phyloP scores from a whole-genome alignment of 2,797 vertebrate genomes.

The Peromyscus nudipes region DNA sequence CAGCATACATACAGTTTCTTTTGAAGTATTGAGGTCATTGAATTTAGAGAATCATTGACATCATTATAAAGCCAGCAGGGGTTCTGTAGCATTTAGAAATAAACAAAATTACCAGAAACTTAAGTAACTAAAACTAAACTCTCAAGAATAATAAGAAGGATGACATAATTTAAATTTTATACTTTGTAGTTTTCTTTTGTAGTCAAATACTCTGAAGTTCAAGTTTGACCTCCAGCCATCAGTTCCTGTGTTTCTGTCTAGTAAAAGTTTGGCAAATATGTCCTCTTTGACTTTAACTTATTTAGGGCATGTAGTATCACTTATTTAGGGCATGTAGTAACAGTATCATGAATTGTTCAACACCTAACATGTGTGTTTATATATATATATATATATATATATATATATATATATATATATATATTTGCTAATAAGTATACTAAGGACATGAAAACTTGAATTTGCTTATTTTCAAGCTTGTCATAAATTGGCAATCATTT shows the following conservation, averaged over 20 bases:
- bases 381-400: not conserved
- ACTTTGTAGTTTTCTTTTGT: not conserved
- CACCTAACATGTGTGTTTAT: not conserved
- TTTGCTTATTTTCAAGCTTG: not conserved
- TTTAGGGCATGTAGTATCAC: not conserved
- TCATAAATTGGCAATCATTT: not conserved
- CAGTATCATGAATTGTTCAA: not conserved
- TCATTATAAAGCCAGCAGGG: not conserved
- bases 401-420: not conserved
- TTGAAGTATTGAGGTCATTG: not conserved
- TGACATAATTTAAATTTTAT: not conserved
- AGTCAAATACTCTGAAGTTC: not conserved
- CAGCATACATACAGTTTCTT: not conserved
- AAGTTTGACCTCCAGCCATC: not conserved
- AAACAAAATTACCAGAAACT: not conserved
- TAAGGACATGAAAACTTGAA: not conserved
- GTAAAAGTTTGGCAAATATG: not conserved
- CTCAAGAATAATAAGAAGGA: not conserved
- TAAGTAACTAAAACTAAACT: not conserved
- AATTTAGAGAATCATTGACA: not conserved
- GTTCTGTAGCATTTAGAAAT: not conserved
- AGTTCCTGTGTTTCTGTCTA: not conserved
- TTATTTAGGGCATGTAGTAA: not conserved
- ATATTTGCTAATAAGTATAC: not conserved
- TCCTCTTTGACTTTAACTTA: not conserved